These are phyloP conservation scores for Ypsolopha scabrella DNA, from an alignment of 2,888 invertebrate species.

Conservation along the genomic window DNA sequence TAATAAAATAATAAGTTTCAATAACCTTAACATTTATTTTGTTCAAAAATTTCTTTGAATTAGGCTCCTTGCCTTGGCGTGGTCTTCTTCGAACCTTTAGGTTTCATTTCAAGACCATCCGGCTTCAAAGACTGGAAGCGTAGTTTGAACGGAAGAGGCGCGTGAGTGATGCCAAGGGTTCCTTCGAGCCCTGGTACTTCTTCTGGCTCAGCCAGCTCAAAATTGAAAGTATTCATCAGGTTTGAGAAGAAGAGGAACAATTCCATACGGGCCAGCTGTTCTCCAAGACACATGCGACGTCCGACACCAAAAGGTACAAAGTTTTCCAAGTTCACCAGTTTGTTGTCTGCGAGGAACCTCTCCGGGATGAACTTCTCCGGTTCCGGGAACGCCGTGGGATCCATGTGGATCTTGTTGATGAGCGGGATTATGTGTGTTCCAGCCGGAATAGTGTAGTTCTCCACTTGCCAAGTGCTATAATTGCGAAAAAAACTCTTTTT, in stretches of 20 bases:
- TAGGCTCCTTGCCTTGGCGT: no score
- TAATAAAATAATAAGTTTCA: no score
- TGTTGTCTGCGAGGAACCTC: conserved; percentile 79
- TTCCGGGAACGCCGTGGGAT: conserved; percentile 81
- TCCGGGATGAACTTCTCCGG: conserved; percentile 83
- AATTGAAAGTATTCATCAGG: conserved; percentile 79
- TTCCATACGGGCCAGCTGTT: conserved; percentile 85
- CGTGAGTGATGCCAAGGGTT: conserved; percentile 78
- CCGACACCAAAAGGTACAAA: conserved; percentile 90
- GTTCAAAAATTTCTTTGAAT: no score
- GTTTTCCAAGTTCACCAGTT: conserved; percentile 79
- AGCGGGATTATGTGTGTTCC: conserved; percentile 84
- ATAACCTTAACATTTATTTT: no score
- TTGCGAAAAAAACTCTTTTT: background rate
- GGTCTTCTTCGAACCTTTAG: no score
- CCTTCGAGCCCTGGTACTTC: conserved; percentile 79
- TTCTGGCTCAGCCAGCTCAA: conserved; percentile 75
- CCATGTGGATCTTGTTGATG: conserved; percentile 86
- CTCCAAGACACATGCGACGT: conserved; percentile 86
- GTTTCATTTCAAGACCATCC: no score
- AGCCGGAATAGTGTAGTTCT: conserved; percentile 80
- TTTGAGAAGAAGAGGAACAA: conserved; percentile 85
- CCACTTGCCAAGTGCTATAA: conserved; percentile 77
- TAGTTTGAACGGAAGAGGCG: conserved; percentile 63
- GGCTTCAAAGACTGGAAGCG: conserved; percentile 8